phyloP scores from a whole-genome alignment of 2,113 vertebrate species.

The Empidonax alnorum region DNA sequence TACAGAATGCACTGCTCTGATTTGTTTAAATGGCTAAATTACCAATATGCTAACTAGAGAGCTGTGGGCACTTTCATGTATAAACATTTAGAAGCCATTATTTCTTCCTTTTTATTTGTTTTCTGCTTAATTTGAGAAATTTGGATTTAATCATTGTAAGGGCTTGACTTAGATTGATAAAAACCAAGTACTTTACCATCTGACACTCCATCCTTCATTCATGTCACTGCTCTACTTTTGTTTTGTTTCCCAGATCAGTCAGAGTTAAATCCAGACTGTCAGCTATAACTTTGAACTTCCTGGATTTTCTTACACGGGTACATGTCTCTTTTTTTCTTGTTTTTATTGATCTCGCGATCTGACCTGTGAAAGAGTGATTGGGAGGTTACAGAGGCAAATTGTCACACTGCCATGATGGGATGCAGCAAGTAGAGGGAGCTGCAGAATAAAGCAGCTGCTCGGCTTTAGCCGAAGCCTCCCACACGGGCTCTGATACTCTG shows the following conservation, averaged over 20 bases:
- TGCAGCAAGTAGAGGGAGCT: conserved; percentile 64
- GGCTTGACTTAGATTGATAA: background rate
- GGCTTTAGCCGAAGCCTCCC: background rate
- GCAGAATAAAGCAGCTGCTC: conserved; percentile 48
- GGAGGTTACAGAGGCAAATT: background rate
- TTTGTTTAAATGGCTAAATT: background rate
- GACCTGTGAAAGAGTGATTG: background rate
- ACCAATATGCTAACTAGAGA: background rate
- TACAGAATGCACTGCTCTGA: background rate
- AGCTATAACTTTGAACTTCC: conserved; percentile 23
- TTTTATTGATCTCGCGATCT: conserved; percentile 30
- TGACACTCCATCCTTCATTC: conserved; percentile 22
- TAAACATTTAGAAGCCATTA: background rate
- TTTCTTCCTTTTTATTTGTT: background rate
- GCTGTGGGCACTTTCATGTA: background rate
- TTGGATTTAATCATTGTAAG: background rate
- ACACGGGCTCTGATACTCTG: background rate
- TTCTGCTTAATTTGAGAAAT: background rate
- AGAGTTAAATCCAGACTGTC: conserved; percentile 27
- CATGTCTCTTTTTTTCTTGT: background rate
- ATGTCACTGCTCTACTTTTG: background rate
- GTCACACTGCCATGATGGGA: conserved; percentile 2
- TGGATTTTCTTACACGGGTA: conserved; percentile 13
- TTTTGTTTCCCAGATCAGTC: conserved; percentile 30
- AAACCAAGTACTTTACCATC: background rate